Base-by-base conservation (phyloP, 2,113 vertebrate species). In the Pseudorasbora parva region DNA sequence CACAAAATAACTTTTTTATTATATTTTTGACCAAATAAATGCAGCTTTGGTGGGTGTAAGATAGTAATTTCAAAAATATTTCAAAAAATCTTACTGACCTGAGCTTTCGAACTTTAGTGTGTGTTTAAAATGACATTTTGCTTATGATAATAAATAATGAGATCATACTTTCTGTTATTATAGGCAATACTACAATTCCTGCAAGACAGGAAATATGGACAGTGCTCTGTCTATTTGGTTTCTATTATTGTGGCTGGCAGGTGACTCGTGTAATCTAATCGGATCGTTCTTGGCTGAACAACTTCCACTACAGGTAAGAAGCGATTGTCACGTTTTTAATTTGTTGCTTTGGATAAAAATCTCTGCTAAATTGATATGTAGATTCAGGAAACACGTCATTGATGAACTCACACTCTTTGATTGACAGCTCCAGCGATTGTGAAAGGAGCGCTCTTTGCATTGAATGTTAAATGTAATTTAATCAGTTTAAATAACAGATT, bases 261-360 rank as follows among this genome's bases (percentile, higher is more conserved):
- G 98, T 1, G 98, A 99, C 88, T 93, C 94, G n/a, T 97, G 97
- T 23, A 99, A 99, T 86, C 93, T 98, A 76, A 86, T 97, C 1
- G 98, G 98, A 6, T 98, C 97, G 17, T 97, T 97, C 90, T 93
- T 99, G 69, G 97, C 98, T 0, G 86, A 98, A 41, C 98, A 99
- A 89, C 93, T 99, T 83, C 97, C 98, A 0, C 93, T 99, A 79
- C 98, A 99, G 97, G 98, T 99, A 87, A 60, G 3, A 0, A 68
- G 25, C 15, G 17, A 72, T 33, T 15, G 10, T 8, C 59, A 25
- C 9, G 8, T 68, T 74, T 11, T 5, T 7, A 30, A 14, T 23
- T 33, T 47, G 19, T 12, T 9, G 9, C 10, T n/a, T 69, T 71
- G 21, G 10, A 45, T 71, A 23, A 4, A n/a, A 19, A 68, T 37